phyloP scores from a whole-genome alignment of 2,113 vertebrate genomes.

The Cyprinodon tularosa region DNA sequence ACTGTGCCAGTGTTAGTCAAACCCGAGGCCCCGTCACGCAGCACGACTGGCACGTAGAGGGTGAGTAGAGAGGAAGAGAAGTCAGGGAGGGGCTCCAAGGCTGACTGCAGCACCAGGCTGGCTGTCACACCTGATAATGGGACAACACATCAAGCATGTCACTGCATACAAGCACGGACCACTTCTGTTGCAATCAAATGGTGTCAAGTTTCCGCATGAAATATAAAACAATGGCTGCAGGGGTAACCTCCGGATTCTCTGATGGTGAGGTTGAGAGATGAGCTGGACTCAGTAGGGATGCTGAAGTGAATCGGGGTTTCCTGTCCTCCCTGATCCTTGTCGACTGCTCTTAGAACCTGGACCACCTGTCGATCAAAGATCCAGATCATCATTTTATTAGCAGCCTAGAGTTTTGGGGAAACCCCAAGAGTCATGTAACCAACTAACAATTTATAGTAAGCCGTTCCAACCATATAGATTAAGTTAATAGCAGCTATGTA shows the following conservation, averaged over 20 bases:
- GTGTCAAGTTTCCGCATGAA: conserved; percentile 12
- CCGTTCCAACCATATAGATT: neutral
- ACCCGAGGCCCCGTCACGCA: conserved; percentile 83
- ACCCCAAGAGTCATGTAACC: neutral
- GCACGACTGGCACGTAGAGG: conserved; percentile 85
- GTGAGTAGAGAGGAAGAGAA: conserved; percentile 60
- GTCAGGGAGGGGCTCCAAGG: conserved; percentile 68
- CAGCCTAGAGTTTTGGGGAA: neutral
- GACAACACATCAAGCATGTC: conserved; percentile 25
- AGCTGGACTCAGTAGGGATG: conserved; percentile 75
- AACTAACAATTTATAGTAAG: neutral
- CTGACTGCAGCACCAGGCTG: conserved; percentile 78
- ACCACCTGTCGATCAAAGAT: conserved; percentile 78
- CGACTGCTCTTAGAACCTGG: conserved; percentile 83
- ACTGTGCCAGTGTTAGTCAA: conserved; percentile 87
- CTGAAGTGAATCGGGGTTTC: conserved; percentile 82
- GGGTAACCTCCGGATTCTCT: conserved; percentile 80
- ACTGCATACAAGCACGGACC: neutral
- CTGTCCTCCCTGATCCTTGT: conserved; percentile 81
- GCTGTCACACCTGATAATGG: conserved; percentile 75
- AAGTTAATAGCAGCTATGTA: too few relatives aligned
- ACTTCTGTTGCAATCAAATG: neutral
- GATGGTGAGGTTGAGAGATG: conserved; percentile 84
- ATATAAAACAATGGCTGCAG: conserved; percentile 1
- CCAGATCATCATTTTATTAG: neutral